Conservation (phyloP, 2,113 vertebrate genomes). For the Leuciscus idus region DNA sequence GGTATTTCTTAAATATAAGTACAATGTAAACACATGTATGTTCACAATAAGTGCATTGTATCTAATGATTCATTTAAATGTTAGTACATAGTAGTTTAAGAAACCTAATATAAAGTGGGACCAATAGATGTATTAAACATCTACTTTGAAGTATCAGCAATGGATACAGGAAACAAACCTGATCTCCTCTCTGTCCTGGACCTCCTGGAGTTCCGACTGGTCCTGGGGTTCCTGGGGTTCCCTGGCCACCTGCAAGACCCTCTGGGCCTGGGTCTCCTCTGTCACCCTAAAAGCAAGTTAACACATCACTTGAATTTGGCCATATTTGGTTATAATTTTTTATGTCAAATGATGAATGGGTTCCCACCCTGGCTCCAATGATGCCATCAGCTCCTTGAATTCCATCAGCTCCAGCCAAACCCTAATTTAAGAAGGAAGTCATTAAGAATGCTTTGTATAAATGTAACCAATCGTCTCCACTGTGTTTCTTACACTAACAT, state of each 20-base stretch:
- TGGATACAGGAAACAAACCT: constrained; percentile 74
- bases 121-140: neutral
- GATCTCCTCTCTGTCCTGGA: constrained; percentile 85
- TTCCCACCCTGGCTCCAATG: constrained; percentile 86
- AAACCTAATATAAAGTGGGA: too few species aligned
- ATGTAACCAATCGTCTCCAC: neutral
- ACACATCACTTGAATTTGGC: neutral
- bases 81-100: too few species aligned
- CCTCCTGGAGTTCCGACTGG: constrained; percentile 88
- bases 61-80: too few species aligned
- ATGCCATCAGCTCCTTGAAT: constrained; percentile 89
- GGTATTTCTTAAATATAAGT: too few species aligned
- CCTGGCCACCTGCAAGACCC: constrained; percentile 86
- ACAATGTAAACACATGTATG: too few species aligned
- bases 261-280: constrained; percentile 87
- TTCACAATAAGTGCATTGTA: too few species aligned
- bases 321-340: neutral
- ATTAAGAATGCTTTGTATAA: neutral
- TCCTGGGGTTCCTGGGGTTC: constrained; percentile 86
- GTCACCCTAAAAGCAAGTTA: constrained; percentile 80
- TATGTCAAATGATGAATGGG: neutral
- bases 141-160: neutral
- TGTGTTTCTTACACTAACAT: neutral
- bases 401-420: constrained; percentile 87
- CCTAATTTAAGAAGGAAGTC: constrained; percentile 73